Percentiles rank a stretch among this genome's conserved stretches.
phyloP scores from a whole-genome alignment of 2,797 vertebrate genomes.

The Pelochelys cantorii region DNA sequence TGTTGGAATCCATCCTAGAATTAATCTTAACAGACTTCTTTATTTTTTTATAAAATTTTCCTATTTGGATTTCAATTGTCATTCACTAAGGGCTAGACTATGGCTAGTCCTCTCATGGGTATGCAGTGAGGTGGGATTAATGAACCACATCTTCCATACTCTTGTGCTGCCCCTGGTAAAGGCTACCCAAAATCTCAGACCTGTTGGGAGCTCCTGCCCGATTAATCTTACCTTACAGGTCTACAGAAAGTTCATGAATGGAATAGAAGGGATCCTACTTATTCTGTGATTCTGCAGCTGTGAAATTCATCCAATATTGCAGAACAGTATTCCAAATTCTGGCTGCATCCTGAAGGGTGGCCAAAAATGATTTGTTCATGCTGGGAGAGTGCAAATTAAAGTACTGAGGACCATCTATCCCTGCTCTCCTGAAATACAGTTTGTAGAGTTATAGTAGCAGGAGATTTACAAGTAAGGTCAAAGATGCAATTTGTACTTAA shows the following conservation, averaged over 20 bases:
- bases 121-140: neutral
- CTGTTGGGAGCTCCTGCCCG: neutral
- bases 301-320: neutral
- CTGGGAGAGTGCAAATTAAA: neutral
- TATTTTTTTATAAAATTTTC: neutral
- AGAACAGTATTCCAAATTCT: neutral
- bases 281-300: neutral
- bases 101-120: neutral
- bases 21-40: neutral
- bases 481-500: neutral
- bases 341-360: neutral
- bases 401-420: neutral
- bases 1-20: neutral
- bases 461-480: neutral
- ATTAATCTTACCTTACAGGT: neutral
- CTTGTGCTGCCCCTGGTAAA: neutral
- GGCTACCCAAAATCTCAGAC: neutral
- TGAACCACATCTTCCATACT: neutral
- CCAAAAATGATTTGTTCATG: neutral
- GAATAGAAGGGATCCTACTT: neutral
- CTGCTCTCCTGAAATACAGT: neutral
- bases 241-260: neutral
- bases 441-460: neutral
- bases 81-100: neutral
- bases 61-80: no score